Base-by-base conservation (phyloP, 2,888 invertebrate species). In the Drosophila algonquin region DNA sequence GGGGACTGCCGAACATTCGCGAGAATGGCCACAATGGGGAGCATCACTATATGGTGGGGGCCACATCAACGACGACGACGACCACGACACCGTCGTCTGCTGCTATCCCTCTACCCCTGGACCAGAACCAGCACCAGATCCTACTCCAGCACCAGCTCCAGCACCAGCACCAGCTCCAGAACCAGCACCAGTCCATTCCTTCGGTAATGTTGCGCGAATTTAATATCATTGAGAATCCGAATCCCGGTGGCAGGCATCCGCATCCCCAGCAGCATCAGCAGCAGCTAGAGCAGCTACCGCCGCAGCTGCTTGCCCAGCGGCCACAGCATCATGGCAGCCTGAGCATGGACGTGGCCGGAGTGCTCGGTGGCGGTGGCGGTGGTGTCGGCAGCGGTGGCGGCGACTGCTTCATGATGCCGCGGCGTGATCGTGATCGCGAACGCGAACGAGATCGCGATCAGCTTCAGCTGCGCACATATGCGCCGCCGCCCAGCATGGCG, bases 151-250 rank as follows among this genome's bases (percentile, higher is more conserved):
- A 57, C 74, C 78, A 77, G 63, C 48, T 52, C 56, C 81, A 80
- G 65, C 56, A 30, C 73, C 80, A 81, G 54, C 54, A 21, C 59
- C 81, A 79, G 61, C 56, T 48, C 69, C 77, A 73, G 61, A 63
- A 63, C 67, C 80, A 76, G 60, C 70, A 75, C 70, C 88, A 82
- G 70, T 54, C 79, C 93, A 93, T 76, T 91, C 92, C 82, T 92
- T 93, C 68, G 94, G 93, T 87, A 94, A 94, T 94, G 80, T 93
- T 91, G 79, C 91, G 92, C 77, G 92, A 92, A 69, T 92, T 92
- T 79, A 92, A 92, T 89, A 92, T 92, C 73, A 92, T 91, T 83
- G 92, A 92, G 81, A 92, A 92, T 87, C 92, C 92, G 76, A 92
- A 91, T 86, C 90, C 90, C 80, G 91, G 89, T 78, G 90, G 90